These are phyloP conservation scores for Falco cherrug DNA, from an alignment of 2,797 vertebrate genomes.

Conservation along the genomic window DNA sequence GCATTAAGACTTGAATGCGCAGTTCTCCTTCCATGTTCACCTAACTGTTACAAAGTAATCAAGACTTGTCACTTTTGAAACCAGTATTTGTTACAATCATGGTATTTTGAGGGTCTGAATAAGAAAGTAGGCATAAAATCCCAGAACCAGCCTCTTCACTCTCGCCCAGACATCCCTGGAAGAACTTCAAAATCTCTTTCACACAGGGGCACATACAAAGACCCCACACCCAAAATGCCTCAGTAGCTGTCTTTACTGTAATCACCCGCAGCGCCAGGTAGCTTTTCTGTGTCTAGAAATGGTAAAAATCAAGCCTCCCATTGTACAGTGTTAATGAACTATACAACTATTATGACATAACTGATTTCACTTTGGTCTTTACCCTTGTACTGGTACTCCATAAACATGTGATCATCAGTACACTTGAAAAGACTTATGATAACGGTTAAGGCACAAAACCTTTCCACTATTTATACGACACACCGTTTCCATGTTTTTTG, in stretches of 20 bases:
- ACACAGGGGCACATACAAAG: background rate
- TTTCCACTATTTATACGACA: background rate
- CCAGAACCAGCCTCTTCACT: background rate
- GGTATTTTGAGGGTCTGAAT: background rate
- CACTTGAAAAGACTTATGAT: background rate
- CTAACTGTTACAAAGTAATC: background rate
- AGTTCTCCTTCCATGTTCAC: background rate
- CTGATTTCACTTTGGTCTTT: background rate
- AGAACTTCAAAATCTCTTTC: background rate
- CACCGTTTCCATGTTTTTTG: background rate
- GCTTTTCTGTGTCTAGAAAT: background rate
- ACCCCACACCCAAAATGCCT: background rate
- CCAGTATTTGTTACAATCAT: background rate
- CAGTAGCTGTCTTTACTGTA: background rate
- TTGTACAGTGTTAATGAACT: background rate
- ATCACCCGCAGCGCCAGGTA: background rate
- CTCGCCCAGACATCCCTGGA: background rate
- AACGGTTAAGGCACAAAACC: background rate
- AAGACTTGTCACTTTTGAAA: background rate
- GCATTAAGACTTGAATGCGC: background rate
- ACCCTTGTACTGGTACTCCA: background rate
- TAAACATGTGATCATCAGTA: background rate
- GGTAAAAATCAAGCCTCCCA: background rate
- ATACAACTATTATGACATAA: background rate
- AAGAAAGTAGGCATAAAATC: background rate